Evolutionary conservation across 53 echinoderm and acorn worm species (phyloP).

Genomic region (Holothuria scabra): DNA sequence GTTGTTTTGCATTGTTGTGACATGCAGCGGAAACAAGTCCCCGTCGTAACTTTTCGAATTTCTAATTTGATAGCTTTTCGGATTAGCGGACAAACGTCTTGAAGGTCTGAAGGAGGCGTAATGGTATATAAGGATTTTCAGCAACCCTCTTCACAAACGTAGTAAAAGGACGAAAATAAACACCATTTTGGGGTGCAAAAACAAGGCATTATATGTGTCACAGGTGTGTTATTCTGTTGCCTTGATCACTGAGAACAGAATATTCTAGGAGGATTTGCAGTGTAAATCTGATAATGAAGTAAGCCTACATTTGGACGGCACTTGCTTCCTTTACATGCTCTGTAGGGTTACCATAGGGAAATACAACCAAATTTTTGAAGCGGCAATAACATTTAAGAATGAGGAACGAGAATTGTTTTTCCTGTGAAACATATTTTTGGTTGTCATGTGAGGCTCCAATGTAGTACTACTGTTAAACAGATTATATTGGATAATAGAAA

Average conservation of each 20-base stretch:
- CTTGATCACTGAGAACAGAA: not conserved
- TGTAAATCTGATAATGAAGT: slow-evolving; percentile 19
- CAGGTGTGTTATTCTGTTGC: slow-evolving; percentile 43
- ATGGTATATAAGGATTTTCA: slow-evolving; percentile 12
- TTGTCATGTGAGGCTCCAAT: no score
- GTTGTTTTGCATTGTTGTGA: not conserved
- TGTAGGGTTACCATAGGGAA: no score
- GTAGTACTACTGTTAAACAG: no score
- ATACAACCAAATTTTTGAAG: no score
- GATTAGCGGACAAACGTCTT: slow-evolving; percentile 35
- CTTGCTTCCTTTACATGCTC: not conserved
- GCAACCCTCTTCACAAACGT: slow-evolving; percentile 11
- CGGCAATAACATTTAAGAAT: no score
- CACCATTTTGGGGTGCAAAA: slow-evolving; percentile 31
- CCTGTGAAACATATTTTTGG: no score
- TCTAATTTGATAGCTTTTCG: slow-evolving; percentile 42
- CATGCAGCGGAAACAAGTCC: not conserved
- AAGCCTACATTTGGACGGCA: not conserved
- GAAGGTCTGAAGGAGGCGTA: slow-evolving; percentile 26
- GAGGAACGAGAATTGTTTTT: no score
- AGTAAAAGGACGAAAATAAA: slow-evolving; percentile 25
- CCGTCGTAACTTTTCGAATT: slow-evolving; percentile 6
- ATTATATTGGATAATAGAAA: no score
- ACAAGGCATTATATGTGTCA: slow-evolving; percentile 7
- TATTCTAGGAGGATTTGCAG: slow-evolving; percentile 6